Evolutionary conservation across 2,888 invertebrate genomes (phyloP), one percentile per base, ranked within the genome.

Genomic region (Phyto melanocephala): DNA sequence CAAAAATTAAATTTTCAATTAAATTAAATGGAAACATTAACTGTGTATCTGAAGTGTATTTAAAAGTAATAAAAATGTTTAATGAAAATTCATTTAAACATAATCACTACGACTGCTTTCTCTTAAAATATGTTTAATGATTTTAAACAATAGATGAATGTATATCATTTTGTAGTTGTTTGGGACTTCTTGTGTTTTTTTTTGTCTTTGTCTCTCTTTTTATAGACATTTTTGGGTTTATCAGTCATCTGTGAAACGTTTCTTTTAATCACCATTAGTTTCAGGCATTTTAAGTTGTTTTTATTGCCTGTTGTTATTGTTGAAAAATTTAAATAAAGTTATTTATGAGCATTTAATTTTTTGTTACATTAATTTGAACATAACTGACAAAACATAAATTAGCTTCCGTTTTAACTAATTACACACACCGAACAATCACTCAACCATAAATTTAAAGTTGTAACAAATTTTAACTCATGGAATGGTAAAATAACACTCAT

Each of bases 311-410:
- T 35, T 17, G 17, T 35, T 50, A 28, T 35, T 62, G 40, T 40
- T 75, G 24, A 15, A 63, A 42, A 60, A 63, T 65, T 71, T 60
- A 65, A 42, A 70, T 75, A 45, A 68, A 67, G 80, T 84, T 80
- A 86, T 86, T 86, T 86, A 85, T 84, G 83, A 78, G 80, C 83
- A 81, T 80, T 90, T 89, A 88, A 90, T 89, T 88, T 88, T 86
- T 70, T 88, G 86, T 88, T 87, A 88, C 89, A 89, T 89, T 88
- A 88, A 88, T 89, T 88, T 87, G 88, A 88, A 87, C 88, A 90
- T 88, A 90, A 89, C 90, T 89, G 89, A 88, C 89, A 88, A 88
- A 89, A 89, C 88, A 90, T 88, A 89, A 90, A 90, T 90, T 89
- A 89, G 88, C 89, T 88, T 87, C 89, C 87, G 88, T 88, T 88